Conservation (phyloP, 2,888 invertebrate species). For the Ectemnius lituratus region DNA sequence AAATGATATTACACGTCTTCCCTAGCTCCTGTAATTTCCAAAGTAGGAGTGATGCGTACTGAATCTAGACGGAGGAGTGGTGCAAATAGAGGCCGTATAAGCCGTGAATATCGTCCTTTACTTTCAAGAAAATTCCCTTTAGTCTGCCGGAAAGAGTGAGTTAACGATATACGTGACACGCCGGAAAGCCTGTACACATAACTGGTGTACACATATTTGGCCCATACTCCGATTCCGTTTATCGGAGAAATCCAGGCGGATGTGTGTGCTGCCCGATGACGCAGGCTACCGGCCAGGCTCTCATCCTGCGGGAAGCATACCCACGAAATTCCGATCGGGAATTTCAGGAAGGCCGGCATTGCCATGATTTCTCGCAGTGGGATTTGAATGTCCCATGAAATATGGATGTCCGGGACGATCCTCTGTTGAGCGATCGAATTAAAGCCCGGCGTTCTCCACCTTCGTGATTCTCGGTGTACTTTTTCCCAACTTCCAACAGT, state of each 20-base stretch:
- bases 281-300: conserved; percentile 11
- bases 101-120: too few species aligned
- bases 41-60: conserved; percentile 22
- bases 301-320: conserved; percentile 46
- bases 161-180: too few species aligned
- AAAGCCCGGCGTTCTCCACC: conserved; percentile 40
- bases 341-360: conserved; percentile 46
- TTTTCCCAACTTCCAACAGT: not conserved
- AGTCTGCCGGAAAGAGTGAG: too few species aligned
- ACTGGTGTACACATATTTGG: too few species aligned
- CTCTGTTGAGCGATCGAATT: conserved; percentile 55
- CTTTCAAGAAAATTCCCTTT: too few species aligned
- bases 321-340: conserved; percentile 58
- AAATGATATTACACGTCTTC: conserved; percentile 41
- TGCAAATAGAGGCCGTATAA: too few species aligned
- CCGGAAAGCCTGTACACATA: too few species aligned
- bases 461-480: conserved; percentile 1
- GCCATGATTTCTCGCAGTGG: conserved; percentile 52
- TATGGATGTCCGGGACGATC: conserved; percentile 46
- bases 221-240: not conserved
- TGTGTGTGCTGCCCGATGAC: too few species aligned
- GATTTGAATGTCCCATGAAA: conserved; percentile 53
- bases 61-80: conserved; percentile 18
- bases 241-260: too few species aligned
- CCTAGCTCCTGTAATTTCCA: conserved; percentile 39